Evolutionary conservation across 2,888 invertebrate genomes (phyloP).

Genomic region (Agapostemon virescens): DNA sequence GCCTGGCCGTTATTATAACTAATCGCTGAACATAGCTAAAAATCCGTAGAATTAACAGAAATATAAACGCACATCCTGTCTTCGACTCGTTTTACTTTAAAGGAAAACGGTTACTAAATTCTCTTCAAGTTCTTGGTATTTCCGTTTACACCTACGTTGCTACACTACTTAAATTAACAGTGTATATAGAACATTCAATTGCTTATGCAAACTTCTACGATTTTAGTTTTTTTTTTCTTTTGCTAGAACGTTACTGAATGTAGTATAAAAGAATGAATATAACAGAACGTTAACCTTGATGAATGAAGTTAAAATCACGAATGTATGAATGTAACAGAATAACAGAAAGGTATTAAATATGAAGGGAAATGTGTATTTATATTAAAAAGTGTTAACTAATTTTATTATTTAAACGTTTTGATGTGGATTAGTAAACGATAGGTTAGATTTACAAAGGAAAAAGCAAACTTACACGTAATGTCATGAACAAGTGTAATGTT

Average conservation of each 20-base stretch:
- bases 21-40: slow-evolving; percentile 42
- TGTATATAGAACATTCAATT: slow-evolving; percentile 13
- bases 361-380: neutral
- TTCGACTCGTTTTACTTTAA: slow-evolving; percentile 40
- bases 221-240: slow-evolving; percentile 18
- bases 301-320: slow-evolving; percentile 28
- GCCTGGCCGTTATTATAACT: slow-evolving; percentile 18
- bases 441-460: slow-evolving; percentile 26
- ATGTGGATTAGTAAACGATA: slow-evolving; percentile 47
- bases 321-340: neutral
- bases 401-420: slow-evolving; percentile 24
- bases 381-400: slow-evolving; percentile 21
- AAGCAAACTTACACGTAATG: neutral
- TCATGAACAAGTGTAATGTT: slow-evolving; percentile 6
- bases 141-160: slow-evolving; percentile 18
- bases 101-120: slow-evolving; percentile 29
- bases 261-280: slow-evolving; percentile 13
- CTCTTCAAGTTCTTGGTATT: slow-evolving; percentile 23
- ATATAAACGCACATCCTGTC: slow-evolving; percentile 36
- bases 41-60: slow-evolving; percentile 52
- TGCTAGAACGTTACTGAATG: slow-evolving; percentile 5
- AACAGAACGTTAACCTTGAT: slow-evolving; percentile 35
- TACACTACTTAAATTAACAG: slow-evolving; percentile 8
- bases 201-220: neutral
- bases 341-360: neutral